Evolutionary conservation across 2,888 invertebrate genomes (phyloP), one percentile per base, ranked within the genome.

Genomic region (Nipponacmea schrenckii): DNA sequence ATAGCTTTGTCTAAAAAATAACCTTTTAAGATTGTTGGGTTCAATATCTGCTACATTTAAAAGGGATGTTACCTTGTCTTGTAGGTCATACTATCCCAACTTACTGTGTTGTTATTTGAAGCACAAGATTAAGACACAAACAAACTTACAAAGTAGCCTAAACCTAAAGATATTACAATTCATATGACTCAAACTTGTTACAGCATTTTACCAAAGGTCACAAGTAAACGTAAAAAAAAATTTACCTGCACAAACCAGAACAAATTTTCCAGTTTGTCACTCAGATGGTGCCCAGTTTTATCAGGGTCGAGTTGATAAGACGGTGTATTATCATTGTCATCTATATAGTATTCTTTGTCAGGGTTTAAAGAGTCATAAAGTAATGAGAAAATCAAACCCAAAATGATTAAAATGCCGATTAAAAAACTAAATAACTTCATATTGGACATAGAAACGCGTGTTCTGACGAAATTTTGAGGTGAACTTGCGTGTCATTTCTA

Each of bases 221-320:
- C 15, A 48, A 17, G n/a, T 3, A 17, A 5, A 17, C 48, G 48
- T 17, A 17, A 7, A 5, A 8, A 48, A 50, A 17, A 24, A n/a
- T n/a, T 10, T 74, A 83, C 81, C 81, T 83, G 83, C 50, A 82
- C 75, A 79, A 83, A 80, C 82, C 82, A 82, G 68, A 82, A 79
- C 20, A 83, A 31, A 63, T 80, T 79, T 17, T 74, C 73, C 12
- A 24, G 20, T 24, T 56, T 24, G 56, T 56, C 56, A 14, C 5
- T 56, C 12, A 56, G 24, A 56, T 14, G 8, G 20, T 56, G 56
- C 12, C 56, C 56, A 12, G 56, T 56, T 39, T 39, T 39, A 24
- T 56, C 24, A 56, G 24, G 20, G 10, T 56, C 20, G 15, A 14
- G 2, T 56, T 20, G 56, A 24, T 56, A 56, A 7, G 24, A 3